Evolutionary conservation across 2,888 invertebrate species (phyloP).

Genomic region (Nephrotoma guestfalica): DNA sequence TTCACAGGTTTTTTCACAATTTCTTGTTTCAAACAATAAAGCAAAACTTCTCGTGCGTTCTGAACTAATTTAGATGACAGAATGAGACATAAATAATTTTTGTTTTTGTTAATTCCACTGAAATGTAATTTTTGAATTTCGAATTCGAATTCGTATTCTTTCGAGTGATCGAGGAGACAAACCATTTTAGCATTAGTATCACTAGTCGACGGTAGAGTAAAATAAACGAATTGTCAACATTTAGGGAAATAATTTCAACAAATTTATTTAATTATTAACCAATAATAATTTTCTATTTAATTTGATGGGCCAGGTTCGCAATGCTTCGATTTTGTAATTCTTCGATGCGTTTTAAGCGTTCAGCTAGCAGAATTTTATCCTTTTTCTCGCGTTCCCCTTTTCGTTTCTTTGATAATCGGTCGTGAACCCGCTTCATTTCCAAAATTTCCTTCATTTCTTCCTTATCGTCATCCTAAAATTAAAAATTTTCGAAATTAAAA

Average conservation of each 20-base stretch:
- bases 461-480: constrained; percentile 70
- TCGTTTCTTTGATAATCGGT: constrained; percentile 60
- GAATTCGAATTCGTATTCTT: neutral
- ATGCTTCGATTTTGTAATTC: neutral
- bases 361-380: constrained; percentile 13
- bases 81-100: neutral
- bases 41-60: neutral
- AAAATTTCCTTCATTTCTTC: constrained; percentile 88
- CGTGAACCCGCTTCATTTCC: constrained; percentile 79
- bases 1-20: constrained; percentile 13
- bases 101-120: neutral
- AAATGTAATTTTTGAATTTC: neutral
- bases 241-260: neutral
- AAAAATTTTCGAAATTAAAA: constrained; percentile 5
- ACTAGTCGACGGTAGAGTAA: too few species aligned
- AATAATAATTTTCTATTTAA: neutral
- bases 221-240: neutral
- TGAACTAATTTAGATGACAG: neutral
- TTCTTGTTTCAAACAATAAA: neutral
- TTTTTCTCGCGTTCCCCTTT: constrained; percentile 27
- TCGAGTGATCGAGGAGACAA: neutral
- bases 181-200: neutral
- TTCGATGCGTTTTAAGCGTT: neutral
- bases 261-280: neutral
- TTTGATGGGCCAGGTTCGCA: neutral